Evolutionary conservation across 2,113 vertebrate species (phyloP), one percentile per base, ranked within the genome.

Genomic region (Haemorhous mexicanus): DNA sequence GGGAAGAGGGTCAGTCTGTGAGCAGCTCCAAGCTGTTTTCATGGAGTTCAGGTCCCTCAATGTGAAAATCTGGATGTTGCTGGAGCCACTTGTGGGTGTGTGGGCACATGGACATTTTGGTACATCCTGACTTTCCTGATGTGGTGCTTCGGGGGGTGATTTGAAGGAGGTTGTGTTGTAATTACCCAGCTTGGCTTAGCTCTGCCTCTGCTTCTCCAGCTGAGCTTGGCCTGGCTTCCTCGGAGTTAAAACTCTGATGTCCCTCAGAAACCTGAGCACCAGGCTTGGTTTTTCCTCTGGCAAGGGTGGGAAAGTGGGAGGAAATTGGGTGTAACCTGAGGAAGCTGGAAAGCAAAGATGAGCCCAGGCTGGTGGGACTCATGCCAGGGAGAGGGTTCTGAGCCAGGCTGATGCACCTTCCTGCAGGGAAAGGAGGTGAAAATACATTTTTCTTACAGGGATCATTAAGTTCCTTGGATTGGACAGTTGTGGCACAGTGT

Each of bases 41-140:
- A 2, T 14, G 30, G 39, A 35, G n/a, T 56, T 78, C 24, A 21
- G 50, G 55, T 85, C 67, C 22, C 20, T 10, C 24, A 9, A 17
- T 8, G 26, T 17, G 43, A 43, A n/a, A 81, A 88, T 8, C 8
- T 33, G 33, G 32, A 11, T 62, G 7, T 14, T 84, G 27, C 16
- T 59, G 35, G 81, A 64, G 30, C 11, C 10, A 58, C 23, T 16
- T 2, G 7, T 75, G 47, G 32, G 14, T 62, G 23, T 30, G 20
- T 22, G 9, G 19, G 46, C 78, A 41, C 1, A 0, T 3, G 23
- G 39, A 58, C 0, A 0, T 41, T 78, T 59, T 39, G 55, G 63
- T 73, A 30, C 20, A n/a, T 89, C 78, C 44, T 10, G 22, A 9
- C 7, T 90, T 30, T 27, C 28, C 27, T 1, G 3, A 2, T 35